Evolutionary conservation across 2,113 vertebrate species (phyloP).

Genomic region (Dasyprocta punctata): DNA sequence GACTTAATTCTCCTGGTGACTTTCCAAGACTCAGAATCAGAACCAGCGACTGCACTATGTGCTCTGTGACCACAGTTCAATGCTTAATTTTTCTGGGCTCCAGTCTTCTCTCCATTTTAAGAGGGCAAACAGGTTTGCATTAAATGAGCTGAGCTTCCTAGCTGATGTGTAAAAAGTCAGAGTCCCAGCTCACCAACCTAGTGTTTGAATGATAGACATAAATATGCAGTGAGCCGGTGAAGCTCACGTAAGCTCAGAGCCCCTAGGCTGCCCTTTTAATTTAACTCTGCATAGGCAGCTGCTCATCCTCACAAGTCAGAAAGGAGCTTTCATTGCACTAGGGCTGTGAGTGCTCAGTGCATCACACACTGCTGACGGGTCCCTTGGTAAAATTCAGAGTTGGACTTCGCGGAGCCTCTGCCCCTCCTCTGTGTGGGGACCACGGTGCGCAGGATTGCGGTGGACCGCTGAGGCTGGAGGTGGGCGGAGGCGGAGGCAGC

Average conservation of each 20-base stretch:
- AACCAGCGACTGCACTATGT: background rate
- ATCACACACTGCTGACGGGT: background rate
- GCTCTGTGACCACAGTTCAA: background rate
- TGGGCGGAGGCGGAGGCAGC: background rate
- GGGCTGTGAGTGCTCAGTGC: background rate
- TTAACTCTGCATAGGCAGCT: background rate
- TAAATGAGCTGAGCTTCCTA: background rate
- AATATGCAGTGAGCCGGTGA: background rate
- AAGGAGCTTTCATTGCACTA: background rate
- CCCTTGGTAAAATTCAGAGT: background rate
- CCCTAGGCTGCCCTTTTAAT: background rate
- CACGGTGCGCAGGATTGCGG: background rate
- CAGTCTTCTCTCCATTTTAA: background rate
- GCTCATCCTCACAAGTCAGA: background rate
- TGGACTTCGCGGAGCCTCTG: background rate
- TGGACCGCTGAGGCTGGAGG: background rate
- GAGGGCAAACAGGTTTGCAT: background rate
- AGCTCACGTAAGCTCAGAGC: slow-evolving; percentile 24
- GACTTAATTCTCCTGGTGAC: background rate
- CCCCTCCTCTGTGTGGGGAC: background rate
- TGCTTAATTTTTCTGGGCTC: background rate
- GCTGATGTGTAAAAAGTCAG: slow-evolving; percentile 1
- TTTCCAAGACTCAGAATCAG: background rate
- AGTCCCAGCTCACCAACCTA: background rate
- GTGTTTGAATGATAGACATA: background rate